Percentiles rank a stretch among this genome's conserved stretches.
Evolutionary conservation across 2,113 vertebrate genomes (phyloP).

Genomic region (Charina bottae): DNA sequence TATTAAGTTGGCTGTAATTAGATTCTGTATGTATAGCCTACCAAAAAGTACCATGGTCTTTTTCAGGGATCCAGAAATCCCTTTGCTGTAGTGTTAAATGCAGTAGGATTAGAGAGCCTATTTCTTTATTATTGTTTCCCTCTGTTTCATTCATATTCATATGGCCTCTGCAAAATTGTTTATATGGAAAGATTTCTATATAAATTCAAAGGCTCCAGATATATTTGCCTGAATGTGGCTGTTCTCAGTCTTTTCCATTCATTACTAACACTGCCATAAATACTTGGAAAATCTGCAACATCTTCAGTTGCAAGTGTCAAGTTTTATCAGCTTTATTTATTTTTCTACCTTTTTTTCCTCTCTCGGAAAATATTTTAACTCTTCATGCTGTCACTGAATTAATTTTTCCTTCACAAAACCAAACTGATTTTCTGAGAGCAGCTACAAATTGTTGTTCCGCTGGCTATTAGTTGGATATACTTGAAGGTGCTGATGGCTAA

Average conservation of each 20-base stretch:
- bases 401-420: constrained; percentile 21
- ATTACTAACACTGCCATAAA: constrained; percentile 40
- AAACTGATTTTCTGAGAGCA: constrained; percentile 14
- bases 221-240: constrained; percentile 8
- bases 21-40: neutral
- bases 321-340: constrained; percentile 46
- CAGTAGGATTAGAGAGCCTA: neutral
- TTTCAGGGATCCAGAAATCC: neutral
- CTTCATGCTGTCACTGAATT: constrained; percentile 18
- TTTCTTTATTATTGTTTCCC: constrained; percentile 11
- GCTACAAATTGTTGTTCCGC: constrained; percentile 9
- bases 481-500: constrained; percentile 13
- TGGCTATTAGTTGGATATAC: constrained; percentile 33
- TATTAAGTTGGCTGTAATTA: neutral
- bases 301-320: constrained; percentile 27
- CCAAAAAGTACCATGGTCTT: neutral
- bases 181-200: constrained; percentile 22
- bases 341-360: constrained; percentile 20
- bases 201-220: constrained; percentile 20
- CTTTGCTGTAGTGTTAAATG: constrained; percentile 17
- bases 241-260: constrained; percentile 24
- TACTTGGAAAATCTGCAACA: constrained; percentile 37
- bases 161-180: constrained; percentile 14
- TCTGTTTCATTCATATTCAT: constrained; percentile 10
- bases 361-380: constrained; percentile 33